Conservation (phyloP, 2,888 invertebrate genomes). For the Macaria notata region DNA sequence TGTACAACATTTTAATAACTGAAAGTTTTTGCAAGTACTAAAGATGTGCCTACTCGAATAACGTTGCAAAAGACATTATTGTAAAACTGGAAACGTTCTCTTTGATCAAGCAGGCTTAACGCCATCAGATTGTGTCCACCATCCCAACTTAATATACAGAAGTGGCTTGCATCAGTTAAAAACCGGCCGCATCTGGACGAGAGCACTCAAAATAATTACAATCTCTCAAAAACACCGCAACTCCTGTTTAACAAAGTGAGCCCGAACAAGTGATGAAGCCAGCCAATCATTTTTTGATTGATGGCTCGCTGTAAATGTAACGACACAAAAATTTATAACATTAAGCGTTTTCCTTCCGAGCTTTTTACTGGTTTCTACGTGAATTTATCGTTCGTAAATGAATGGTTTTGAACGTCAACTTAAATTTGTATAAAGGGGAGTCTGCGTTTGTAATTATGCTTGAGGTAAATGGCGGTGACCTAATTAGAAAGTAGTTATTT, state of each 20-base stretch:
- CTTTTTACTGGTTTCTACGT: conserved; percentile 20
- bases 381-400: conserved; percentile 17
- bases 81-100: neutral
- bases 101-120: neutral
- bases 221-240: conserved; percentile 56
- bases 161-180: conserved; percentile 1
- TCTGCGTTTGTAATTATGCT: conserved; percentile 24
- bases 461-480: conserved; percentile 18
- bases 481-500: conserved; percentile 16
- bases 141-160: neutral
- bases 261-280: conserved; percentile 51
- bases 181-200: conserved; percentile 48
- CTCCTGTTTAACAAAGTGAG: conserved; percentile 39
- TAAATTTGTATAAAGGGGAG: conserved; percentile 3
- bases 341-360: conserved; percentile 19
- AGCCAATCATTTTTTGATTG: conserved; percentile 50
- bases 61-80: no score
- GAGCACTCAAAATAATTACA: conserved; percentile 63
- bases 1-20: no score
- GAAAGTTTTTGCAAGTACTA: no score
- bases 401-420: conserved; percentile 14
- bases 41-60: no score
- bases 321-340: conserved; percentile 35
- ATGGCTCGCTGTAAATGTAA: conserved; percentile 42
- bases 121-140: neutral